Evolutionary conservation across 2,797 vertebrate genomes (phyloP).

Genomic region (Gallinago stenura): DNA sequence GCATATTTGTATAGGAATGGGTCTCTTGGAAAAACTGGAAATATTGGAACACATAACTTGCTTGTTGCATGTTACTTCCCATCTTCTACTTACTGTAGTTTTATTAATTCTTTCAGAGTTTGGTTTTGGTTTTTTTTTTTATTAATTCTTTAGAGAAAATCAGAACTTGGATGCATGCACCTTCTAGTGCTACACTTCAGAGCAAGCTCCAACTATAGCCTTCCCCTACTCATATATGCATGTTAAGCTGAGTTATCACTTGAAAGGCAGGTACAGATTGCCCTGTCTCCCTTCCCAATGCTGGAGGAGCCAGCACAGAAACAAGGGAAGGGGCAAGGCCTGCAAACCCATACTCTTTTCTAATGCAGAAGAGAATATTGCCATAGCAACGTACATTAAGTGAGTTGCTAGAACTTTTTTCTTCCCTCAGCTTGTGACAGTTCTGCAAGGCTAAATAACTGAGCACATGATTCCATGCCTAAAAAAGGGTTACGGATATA

Average conservation of each 20-base stretch:
- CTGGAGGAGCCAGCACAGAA: not conserved
- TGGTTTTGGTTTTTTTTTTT: no score
- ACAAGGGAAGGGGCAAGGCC: not conserved
- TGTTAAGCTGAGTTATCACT: not conserved
- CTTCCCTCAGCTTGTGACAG: not conserved
- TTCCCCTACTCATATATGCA: not conserved
- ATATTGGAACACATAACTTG: not conserved
- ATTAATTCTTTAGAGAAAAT: no score
- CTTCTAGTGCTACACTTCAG: not conserved
- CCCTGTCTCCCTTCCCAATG: accelerated
- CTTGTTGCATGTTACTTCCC: not conserved
- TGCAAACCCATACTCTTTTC: not conserved
- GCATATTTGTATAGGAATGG: not conserved
- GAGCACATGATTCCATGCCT: not conserved
- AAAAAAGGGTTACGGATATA: not conserved
- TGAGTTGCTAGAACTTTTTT: not conserved
- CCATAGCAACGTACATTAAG: not conserved
- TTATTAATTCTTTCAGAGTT: no score
- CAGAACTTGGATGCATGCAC: not conserved
- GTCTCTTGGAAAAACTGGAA: not conserved
- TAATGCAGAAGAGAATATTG: not conserved
- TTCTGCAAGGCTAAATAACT: not conserved
- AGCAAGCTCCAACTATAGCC: not conserved
- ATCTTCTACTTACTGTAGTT: not conserved
- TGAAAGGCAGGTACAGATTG: not conserved